A percentile compares a stretch with the other conserved stretches of the same genome.
Conservation (phyloP, 2,888 invertebrate species). For the Orthonychiurus folsomi region DNA sequence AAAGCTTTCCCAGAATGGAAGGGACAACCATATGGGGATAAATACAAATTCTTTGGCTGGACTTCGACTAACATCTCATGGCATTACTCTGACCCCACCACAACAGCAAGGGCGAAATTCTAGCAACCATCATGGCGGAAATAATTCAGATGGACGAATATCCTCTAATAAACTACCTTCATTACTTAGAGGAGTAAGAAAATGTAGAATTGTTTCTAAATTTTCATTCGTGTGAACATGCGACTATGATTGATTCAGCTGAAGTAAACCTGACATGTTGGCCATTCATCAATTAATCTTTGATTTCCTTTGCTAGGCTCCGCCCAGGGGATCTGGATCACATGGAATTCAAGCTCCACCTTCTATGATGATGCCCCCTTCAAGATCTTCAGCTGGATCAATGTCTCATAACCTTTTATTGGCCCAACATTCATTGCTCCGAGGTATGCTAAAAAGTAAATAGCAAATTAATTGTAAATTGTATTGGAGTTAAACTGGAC, state of each 20-base stretch:
- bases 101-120: slow-evolving; percentile 42
- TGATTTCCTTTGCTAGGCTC: slow-evolving; percentile 47
- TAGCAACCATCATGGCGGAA: slow-evolving; percentile 36
- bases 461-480: neutral
- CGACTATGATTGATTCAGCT: too few species aligned
- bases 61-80: slow-evolving; percentile 38
- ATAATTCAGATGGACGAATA: neutral
- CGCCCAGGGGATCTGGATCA: slow-evolving; percentile 45
- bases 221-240: too few species aligned
- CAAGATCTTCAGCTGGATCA: slow-evolving; percentile 46
- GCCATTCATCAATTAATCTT: slow-evolving; percentile 1
- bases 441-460: slow-evolving; percentile 42
- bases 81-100: slow-evolving; percentile 42
- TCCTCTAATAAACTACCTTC: slow-evolving; percentile 45
- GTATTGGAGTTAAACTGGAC: too few species aligned
- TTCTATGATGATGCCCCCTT: slow-evolving; percentile 48
- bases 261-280: neutral
- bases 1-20: slow-evolving; percentile 22
- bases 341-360: slow-evolving; percentile 49
- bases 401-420: slow-evolving; percentile 48
- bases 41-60: slow-evolving; percentile 31
- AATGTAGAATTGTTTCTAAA: too few species aligned
- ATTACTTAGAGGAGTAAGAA: slow-evolving; percentile 46
- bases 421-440: slow-evolving; percentile 48
- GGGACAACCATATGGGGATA: slow-evolving; percentile 18